Conservation (phyloP, 2,797 vertebrate species). For the Ctenosaura bakeri region DNA sequence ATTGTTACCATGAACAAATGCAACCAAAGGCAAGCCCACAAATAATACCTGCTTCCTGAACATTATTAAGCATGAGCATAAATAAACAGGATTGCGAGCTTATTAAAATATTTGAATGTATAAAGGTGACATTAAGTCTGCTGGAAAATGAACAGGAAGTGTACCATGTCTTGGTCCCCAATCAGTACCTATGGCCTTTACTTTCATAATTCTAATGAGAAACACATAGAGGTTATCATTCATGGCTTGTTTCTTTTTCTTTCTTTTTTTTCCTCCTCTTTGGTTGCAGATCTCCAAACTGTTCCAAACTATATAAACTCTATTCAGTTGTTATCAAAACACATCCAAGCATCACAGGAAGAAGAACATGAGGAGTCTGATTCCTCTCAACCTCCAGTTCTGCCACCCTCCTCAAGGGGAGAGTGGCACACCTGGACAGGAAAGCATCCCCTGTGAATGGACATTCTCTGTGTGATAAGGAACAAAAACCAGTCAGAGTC, state of each 20-base stretch:
- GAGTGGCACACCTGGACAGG: too few relatives aligned
- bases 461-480: too few relatives aligned
- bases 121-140: conserved; percentile 59
- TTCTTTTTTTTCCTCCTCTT: too few relatives aligned
- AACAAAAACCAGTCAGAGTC: too few relatives aligned
- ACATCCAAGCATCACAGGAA: too few relatives aligned
- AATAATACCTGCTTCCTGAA: conserved; percentile 37
- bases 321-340: too few relatives aligned
- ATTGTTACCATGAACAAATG: conserved; percentile 28
- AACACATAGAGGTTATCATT: conserved; percentile 50
- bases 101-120: conserved; percentile 48
- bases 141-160: conserved; percentile 62
- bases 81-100: conserved; percentile 26
- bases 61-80: background rate
- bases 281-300: conserved; percentile 56
- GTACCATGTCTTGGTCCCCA: background rate
- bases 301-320: conserved; percentile 53
- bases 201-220: conserved; percentile 69
- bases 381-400: too few relatives aligned
- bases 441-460: too few relatives aligned
- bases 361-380: too few relatives aligned
- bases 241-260: background rate
- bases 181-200: conserved; percentile 53
- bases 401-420: too few relatives aligned
- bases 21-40: conserved; percentile 20